Evolutionary conservation across 2,797 vertebrate species (phyloP), one percentile per base, ranked within the genome.

Genomic region (Cryptoblepharus egeriae): DNA sequence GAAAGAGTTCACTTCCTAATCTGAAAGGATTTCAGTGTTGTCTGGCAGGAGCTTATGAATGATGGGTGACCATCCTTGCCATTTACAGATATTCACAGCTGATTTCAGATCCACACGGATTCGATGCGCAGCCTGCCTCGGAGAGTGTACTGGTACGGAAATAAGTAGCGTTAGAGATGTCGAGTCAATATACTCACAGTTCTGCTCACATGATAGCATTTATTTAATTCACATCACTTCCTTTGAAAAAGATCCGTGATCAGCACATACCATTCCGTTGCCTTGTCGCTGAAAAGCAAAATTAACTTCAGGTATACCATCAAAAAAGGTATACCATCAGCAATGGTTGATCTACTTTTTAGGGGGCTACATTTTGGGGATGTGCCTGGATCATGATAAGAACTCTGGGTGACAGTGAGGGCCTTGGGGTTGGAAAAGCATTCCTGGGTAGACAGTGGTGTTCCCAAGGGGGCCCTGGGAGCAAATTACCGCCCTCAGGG

Each of bases 211-310:
- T 2, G 2, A 8, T 49, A 3, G 35, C 37, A 76, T 63, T 76
- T 75, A 49, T 49, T 80, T 75, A 77, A 70, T 0, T 0, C 1
- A 65, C 5, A 61, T 61, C 0, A n/a, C 26, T 81, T 70, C 1
- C 4, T 63, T 71, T 8, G 85, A 57, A 2, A 24, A 37, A 75
- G 52, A 63, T 1, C 0, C 0, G 11, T 3, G 15, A 39, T 37
- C 71, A 84, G 13, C 16, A 71, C 15, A 2, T 32, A 60, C 5
- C 35, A 8, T 60, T 32, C 42, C 15, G 70, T 15, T 1, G 2
- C 32, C 30, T 3, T 88, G 76, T 45, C 37, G 16, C 11, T 79
- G 42, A 74, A 67, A 87, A 87, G n/a, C 28, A 79, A 82, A 90
- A 61, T 6, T 3, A 5, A 77, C 35, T 3, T 57, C 6, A 32